phyloP scores from a whole-genome alignment of 2,888 invertebrate genomes.

The Pterostichus madidus region DNA sequence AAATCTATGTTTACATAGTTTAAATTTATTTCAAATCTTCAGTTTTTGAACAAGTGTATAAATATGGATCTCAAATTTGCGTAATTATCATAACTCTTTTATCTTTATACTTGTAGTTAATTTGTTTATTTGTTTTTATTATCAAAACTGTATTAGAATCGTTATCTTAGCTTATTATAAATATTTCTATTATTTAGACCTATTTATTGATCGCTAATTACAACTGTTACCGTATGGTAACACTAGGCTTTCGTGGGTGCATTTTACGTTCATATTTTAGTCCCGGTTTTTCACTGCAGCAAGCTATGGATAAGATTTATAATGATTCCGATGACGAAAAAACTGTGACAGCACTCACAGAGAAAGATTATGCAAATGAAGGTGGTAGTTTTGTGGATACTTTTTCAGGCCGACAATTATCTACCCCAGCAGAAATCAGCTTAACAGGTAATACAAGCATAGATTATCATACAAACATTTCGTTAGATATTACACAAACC shows the following conservation, averaged over 20 bases:
- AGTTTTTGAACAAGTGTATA: not conserved
- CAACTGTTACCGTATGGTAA: not conserved
- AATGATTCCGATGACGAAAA: constrained; percentile 7
- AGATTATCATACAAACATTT: too few species aligned
- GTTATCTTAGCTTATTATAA: not conserved
- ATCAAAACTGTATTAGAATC: constrained; percentile 1
- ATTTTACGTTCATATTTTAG: constrained; percentile 14
- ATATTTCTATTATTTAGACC: not conserved
- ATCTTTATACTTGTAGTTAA: constrained; percentile 5
- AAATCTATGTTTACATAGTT: not conserved
- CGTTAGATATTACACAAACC: not conserved
- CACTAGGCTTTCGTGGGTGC: not conserved
- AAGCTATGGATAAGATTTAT: too few species aligned
- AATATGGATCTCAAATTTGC: constrained; percentile 26
- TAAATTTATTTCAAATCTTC: constrained; percentile 8
- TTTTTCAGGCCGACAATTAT: too few species aligned
- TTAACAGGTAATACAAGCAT: constrained; percentile 8
- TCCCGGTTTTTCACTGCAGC: not conserved
- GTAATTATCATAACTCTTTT: constrained; percentile 16
- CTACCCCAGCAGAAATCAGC: constrained; percentile 2
- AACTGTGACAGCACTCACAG: too few species aligned
- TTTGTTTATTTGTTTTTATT: constrained; percentile 15
- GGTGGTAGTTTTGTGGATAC: too few species aligned
- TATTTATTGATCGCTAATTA: not conserved
- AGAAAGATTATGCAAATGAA: too few species aligned